Conservation (phyloP, 1,140 invertebrate genomes). For the Polyergus mexicanus region DNA sequence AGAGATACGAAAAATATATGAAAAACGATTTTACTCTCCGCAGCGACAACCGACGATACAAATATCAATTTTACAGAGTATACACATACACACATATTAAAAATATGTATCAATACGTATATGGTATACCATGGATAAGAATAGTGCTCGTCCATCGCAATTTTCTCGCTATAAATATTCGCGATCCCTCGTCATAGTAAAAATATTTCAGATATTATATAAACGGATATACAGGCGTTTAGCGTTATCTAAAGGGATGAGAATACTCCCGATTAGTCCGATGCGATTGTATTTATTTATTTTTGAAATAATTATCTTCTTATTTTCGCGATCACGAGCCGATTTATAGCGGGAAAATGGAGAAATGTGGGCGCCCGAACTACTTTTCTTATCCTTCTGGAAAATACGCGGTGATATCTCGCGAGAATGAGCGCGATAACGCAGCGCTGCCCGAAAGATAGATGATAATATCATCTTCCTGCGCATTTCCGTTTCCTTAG, state of each 20-base stretch:
- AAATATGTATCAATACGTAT: neutral
- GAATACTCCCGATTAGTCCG: neutral
- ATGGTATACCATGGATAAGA: slow-evolving; percentile 31
- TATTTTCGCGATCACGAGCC: neutral
- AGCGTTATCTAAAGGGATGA: neutral
- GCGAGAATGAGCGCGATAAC: slow-evolving; percentile 17
- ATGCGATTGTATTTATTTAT: neutral
- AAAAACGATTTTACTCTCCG: too few species aligned
- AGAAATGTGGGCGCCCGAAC: neutral
- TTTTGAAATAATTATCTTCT: neutral
- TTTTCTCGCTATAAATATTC: slow-evolving; percentile 35
- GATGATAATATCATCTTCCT: slow-evolving; percentile 18
- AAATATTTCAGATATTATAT: slow-evolving; percentile 8
- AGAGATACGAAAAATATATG: neutral
- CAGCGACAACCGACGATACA: slow-evolving; percentile 48
- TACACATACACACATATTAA: too few species aligned
- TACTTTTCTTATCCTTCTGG: slow-evolving; percentile 38
- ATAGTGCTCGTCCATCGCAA: slow-evolving; percentile 20
- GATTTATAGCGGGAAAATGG: neutral
- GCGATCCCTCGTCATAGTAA: neutral
- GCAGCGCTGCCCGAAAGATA: neutral
- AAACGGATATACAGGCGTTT: neutral
- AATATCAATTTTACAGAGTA: slow-evolving; percentile 43
- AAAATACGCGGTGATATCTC: slow-evolving; percentile 53
- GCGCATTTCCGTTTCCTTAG: neutral